Evolutionary conservation across 2,797 vertebrate species (phyloP).

Genomic region (Diceros bicornis): DNA sequence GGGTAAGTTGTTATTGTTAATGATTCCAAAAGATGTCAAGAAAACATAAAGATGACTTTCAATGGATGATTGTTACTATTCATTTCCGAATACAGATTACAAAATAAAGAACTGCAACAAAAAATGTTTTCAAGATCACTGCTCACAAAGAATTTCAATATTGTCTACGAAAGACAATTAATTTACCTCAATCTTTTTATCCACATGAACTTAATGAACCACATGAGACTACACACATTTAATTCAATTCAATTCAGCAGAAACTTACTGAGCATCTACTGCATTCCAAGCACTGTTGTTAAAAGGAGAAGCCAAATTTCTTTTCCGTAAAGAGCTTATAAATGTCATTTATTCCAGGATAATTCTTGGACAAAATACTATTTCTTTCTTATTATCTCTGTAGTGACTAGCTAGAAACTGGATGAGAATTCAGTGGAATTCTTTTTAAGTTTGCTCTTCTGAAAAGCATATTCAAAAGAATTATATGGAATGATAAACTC

Average conservation of each 20-base stretch:
- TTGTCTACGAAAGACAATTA: constrained; percentile 20
- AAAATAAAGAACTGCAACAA: constrained; percentile 38
- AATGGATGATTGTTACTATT: background rate
- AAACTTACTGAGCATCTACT: constrained; percentile 50
- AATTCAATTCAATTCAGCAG: constrained; percentile 28
- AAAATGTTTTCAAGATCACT: constrained; percentile 47
- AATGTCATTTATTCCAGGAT: background rate
- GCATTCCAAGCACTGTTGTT: background rate
- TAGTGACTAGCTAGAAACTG: background rate
- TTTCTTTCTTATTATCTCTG: constrained; percentile 30
- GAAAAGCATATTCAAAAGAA: constrained; percentile 15
- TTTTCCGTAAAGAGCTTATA: background rate
- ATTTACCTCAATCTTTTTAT: constrained; percentile 27
- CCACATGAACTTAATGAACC: constrained; percentile 39
- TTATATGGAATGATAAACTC: background rate
- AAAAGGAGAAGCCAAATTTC: constrained; percentile 14
- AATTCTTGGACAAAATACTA: background rate
- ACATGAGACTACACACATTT: background rate
- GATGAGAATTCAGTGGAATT: background rate
- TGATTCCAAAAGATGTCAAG: constrained; percentile 46
- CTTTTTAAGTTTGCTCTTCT: background rate
- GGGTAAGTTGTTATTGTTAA: background rate
- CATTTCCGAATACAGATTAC: constrained; percentile 25
- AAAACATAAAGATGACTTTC: background rate
- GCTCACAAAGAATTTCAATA: constrained; percentile 62